Evolutionary conservation across 2,888 invertebrate genomes (phyloP).

Genomic region (Lacanobia oleracea): DNA sequence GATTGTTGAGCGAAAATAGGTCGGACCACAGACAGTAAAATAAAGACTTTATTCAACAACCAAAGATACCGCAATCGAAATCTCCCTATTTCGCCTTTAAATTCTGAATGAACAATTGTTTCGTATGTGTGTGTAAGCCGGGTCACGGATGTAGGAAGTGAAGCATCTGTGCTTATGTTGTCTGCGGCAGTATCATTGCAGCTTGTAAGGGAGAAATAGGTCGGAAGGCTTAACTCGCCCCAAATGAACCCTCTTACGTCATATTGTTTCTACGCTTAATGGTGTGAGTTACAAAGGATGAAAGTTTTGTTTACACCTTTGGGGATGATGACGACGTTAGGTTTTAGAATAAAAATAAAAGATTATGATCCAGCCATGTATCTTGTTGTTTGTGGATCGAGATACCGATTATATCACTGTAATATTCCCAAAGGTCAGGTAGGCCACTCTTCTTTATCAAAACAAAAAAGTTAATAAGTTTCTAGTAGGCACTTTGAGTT

Average conservation of each 20-base stretch:
- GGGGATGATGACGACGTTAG: conserved; percentile 1
- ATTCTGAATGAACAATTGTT: background rate
- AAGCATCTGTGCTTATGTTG: conserved; percentile 9
- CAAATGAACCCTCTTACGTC: conserved; percentile 61
- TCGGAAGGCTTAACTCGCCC: conserved; percentile 68
- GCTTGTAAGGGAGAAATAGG: conserved; percentile 67
- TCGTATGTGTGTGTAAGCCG: conserved; percentile 13
- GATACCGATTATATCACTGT: conserved; percentile 3
- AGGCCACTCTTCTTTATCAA: conserved; percentile 26
- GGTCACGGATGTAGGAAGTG: conserved; percentile 4
- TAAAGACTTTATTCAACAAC: conserved; percentile 16
- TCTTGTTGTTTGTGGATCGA: background rate
- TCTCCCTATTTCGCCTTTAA: background rate
- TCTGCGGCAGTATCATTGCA: conserved; percentile 41
- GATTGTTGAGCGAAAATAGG: conserved; percentile 61
- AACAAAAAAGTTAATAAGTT: conserved; percentile 48
- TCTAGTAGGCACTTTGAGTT: conserved; percentile 31
- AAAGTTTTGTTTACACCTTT: conserved; percentile 59
- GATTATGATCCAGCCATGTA: background rate
- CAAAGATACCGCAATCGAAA: conserved; percentile 3
- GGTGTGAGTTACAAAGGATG: conserved; percentile 70
- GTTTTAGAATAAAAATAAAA: conserved; percentile 7
- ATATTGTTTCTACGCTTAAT: conserved; percentile 68
- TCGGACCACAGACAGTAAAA: conserved; percentile 24
- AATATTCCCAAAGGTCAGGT: conserved; percentile 42